Base-by-base conservation (phyloP, 2,797 vertebrate species). In the Sphenopsis melanotis region DNA sequence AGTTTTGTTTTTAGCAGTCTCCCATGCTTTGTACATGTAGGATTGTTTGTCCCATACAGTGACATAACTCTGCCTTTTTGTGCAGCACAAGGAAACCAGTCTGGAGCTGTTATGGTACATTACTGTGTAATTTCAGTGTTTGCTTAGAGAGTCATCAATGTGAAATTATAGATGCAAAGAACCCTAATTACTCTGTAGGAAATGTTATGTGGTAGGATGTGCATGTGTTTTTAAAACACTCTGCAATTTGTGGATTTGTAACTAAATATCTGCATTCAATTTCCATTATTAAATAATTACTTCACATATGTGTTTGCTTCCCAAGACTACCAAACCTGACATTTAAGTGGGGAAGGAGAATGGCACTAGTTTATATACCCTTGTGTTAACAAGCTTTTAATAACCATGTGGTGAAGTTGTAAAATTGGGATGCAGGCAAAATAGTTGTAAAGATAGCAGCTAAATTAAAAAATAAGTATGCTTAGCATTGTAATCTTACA, bases 161-260 rank as follows among this genome's bases (percentile, higher is more conserved):
- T 49, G 61, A 93, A 93, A 85, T 96, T 89, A 85, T 41, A 89
- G 57, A 83, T 78, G 61, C 82, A 83, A 94, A 83, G 13, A 80
- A 34, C 57, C 77, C 57, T 92, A 83, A 87, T 89, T 85, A 89
- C 50, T 61, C 42, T 59, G 53, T 87, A 93, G 74, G 86, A 96
- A 92, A 89, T 61, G 37, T 78, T 96, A 49, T 95, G 94, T 93
- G 92, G 87, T 72, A 71, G 56, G 84, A 91, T 53, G 37, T 42
- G 37, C 83, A 65, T 46, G 47, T 82, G 87, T 93, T 92, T 92
- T 76, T 76, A 64, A 79, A 92, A 88, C 49, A 84, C 9, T 0
- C 41, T 91, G 85, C 70, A 91, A 94, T 94, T 94, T 93, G 70
- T 94, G 87, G 92, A 95, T 90, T 94, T 91, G 70, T 82, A 96